Evolutionary conservation across 1,140 invertebrate species (phyloP).

Genomic region (Pissodes strobi): DNA sequence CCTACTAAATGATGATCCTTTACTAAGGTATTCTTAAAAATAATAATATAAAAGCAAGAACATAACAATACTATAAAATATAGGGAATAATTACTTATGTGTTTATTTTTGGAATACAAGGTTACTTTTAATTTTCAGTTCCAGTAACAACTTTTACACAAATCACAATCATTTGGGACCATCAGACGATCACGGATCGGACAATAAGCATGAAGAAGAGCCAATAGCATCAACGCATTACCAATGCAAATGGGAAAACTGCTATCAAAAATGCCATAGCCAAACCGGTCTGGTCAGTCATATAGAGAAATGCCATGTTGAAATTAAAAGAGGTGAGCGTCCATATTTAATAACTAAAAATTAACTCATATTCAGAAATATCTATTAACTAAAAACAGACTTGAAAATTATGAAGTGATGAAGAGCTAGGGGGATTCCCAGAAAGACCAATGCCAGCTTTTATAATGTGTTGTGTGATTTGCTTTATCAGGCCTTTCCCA

Average conservation of each 20-base stretch:
- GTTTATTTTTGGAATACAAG: no score
- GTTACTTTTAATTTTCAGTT: no score
- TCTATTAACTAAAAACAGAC: no score
- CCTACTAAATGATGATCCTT: slow-evolving; percentile 48
- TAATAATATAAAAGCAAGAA: slow-evolving; percentile 14
- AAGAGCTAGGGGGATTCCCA: no score
- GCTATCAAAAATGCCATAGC: slow-evolving; percentile 75
- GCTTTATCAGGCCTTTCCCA: no score
- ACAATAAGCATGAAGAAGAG: slow-evolving; percentile 1
- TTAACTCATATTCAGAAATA: no score
- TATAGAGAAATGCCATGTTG: slow-evolving; percentile 90
- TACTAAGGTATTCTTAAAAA: slow-evolving; percentile 44
- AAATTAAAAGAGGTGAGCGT: slow-evolving; percentile 70
- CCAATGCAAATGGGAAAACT: slow-evolving; percentile 84
- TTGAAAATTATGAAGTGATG: no score
- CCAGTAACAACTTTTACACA: slow-evolving; percentile 29
- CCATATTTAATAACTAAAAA: background rate
- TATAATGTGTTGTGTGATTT: no score
- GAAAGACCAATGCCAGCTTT: no score
- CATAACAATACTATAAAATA: no score
- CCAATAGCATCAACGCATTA: slow-evolving; percentile 6
- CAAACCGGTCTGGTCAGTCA: slow-evolving; percentile 84
- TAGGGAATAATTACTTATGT: no score
- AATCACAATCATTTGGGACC: background rate
- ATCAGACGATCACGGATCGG: background rate